Base-by-base conservation (phyloP, 2,113 vertebrate species). In the Neotragus moschatus region DNA sequence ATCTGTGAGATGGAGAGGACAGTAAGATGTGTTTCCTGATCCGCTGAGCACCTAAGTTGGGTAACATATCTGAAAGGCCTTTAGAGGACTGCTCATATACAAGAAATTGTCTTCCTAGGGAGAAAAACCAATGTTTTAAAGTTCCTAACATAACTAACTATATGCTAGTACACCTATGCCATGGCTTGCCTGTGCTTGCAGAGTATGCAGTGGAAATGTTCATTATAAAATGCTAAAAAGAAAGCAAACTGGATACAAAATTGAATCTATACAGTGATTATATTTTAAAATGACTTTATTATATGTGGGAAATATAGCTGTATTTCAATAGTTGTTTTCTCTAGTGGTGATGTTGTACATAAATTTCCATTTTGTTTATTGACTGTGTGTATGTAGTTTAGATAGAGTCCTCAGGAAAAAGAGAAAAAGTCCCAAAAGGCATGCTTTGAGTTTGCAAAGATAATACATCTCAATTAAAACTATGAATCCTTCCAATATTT, bases 401-500 rank as follows among this genome's bases (percentile, higher is more conserved):
- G 80, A 92, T 51, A 49, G 15, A 61, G 15, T 93, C 39, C n/a
- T 89, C 7, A 47, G 23, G 19, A 30, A 58, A 82, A 75, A 56
- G 1, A 4, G 61, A 63, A 89, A 88, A 15, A 56, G 84, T 77
- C 17, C 13, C 61, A 79, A 90, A 87, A 91, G 49, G 10, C 28
- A 73, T 90, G n/a, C 23, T 25, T 92, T 80, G n/a, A 88, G 11
- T 96, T 97, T 82, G 56, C 73, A 73, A 92, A 75, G 56, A 92
- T 39, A 90, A 58, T 90, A 56, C 81, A 96, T 96, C 61, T 97
- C 15, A 0, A 70, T 96, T 93, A 94, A 77, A 96, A 90, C 70
- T 55, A 97, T 86, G 81, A 95, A 91, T 94, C 43, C 30, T 95
- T 94, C 95, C 93, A 97, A 58, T 94, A 28, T 96, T 97, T 97